Base-by-base conservation (phyloP, 2,888 invertebrate genomes). In the Synergus gifuensis region DNA sequence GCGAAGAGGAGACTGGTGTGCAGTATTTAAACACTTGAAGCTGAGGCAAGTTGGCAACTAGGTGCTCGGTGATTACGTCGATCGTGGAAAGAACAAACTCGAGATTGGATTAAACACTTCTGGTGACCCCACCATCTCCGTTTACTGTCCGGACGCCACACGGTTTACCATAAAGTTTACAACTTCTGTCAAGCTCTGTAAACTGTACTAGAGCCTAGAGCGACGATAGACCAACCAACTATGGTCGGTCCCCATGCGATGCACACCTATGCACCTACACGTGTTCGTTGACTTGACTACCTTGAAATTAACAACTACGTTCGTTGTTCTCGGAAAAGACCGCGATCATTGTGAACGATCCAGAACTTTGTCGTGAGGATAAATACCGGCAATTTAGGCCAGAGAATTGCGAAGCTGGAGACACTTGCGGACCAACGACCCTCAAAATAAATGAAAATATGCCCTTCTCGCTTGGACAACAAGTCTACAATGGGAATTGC, bases 71-170 rank as follows among this genome's bases (percentile, higher is more conserved):
- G 90, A 90, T 90, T 90, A 90, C 91, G 89, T 91, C 89, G 89
- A 90, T 90, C 90, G 90, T 86, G 87, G 89, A 91, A 90, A 90
- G 91, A 90, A 91, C 90, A 89, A 91, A 90, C 90, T 91, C 88
- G 79, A 87, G 88, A 91, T 91, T 90, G 90, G 90, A 91, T 91
- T 91, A 91, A 91, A 89, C 89, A 87, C 82, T 82, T 76, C 76
- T 76, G 73, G 79, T 80, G 77, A 79, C 83, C 82, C 87, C 84
- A 83, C 85, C 81, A 85, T 87, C 86, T 87, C 87, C 89, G 89
- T 90, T 90, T 90, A 89, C 89, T 83, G 87, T 83, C 87, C 87
- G 86, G 86, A 86, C 86, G 85, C 84, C 86, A 83, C 88, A 89
- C 88, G 87, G 87, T 88, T 89, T 88, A 90, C 90, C 87, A 88